Evolutionary conservation across 2,797 vertebrate species (phyloP).

Genomic region (Lutjanus campechanus): DNA sequence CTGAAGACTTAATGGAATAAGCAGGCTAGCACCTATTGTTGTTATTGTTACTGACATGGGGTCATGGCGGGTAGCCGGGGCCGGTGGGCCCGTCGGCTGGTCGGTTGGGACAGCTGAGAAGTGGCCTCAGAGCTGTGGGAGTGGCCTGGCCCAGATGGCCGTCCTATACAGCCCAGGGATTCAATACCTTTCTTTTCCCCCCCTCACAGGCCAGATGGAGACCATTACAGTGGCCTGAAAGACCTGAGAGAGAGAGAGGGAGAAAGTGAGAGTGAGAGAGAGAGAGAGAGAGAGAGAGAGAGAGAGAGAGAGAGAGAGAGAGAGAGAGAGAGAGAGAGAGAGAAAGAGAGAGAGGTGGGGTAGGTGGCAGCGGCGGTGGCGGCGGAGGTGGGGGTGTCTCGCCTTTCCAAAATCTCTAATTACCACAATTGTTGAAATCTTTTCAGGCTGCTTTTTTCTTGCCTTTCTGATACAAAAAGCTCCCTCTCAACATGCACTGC

Average conservation of each 20-base stretch:
- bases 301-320: constrained; percentile 55
- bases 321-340: constrained; percentile 55
- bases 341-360: constrained; percentile 64
- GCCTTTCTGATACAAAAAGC: constrained; percentile 70
- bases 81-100: constrained; percentile 34
- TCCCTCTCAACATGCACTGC: constrained; percentile 65
- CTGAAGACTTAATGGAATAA: constrained; percentile 32
- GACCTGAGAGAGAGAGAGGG: constrained; percentile 66
- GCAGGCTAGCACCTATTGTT: constrained; percentile 25
- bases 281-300: constrained; percentile 59
- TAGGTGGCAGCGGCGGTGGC: constrained; percentile 40
- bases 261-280: constrained; percentile 43
- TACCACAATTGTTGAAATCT: constrained; percentile 79
- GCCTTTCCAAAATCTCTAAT: constrained; percentile 85
- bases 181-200: constrained; percentile 72
- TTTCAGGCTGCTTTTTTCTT: constrained; percentile 76
- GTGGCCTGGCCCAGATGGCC: constrained; percentile 81
- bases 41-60: constrained; percentile 30
- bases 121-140: constrained; percentile 61
- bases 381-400: constrained; percentile 49
- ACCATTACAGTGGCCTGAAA: constrained; percentile 78
- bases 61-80: constrained; percentile 4
- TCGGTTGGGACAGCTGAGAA: constrained; percentile 56
- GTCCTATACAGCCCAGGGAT: constrained; percentile 72
- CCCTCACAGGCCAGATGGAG: constrained; percentile 77